Percentiles rank a stretch among this genome's conserved stretches.
These are phyloP conservation scores for Cerastis leucographa DNA, from an alignment of 2,888 invertebrate species.

Conservation along the genomic window DNA sequence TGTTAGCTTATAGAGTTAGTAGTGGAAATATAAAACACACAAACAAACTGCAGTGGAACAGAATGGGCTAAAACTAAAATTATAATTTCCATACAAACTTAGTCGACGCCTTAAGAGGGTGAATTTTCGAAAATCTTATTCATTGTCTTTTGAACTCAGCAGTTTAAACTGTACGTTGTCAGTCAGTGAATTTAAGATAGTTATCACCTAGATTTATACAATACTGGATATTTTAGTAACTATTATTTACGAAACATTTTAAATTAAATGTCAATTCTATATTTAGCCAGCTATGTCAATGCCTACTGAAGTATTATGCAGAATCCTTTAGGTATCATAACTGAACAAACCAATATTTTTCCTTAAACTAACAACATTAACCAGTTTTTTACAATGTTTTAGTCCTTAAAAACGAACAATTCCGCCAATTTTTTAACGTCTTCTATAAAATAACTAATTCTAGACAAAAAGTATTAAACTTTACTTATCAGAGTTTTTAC, in stretches of 20 bases:
- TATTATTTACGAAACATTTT: not conserved
- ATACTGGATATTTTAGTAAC: not conserved
- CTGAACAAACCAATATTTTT: not conserved
- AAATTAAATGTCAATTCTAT: constrained; percentile 17
- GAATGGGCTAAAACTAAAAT: too few relatives aligned
- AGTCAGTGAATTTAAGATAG: not conserved
- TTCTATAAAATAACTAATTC: not conserved
- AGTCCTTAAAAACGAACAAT: not conserved
- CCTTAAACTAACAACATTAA: not conserved
- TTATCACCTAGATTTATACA: not conserved
- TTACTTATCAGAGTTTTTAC: not conserved
- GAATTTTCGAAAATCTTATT: not conserved
- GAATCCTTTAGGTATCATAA: not conserved
- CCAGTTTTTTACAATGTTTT: not conserved
- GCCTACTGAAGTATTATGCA: not conserved
- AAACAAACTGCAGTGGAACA: too few relatives aligned
- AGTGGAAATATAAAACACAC: not conserved
- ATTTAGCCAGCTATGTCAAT: not conserved
- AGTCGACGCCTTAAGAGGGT: too few relatives aligned
- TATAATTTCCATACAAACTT: not conserved
- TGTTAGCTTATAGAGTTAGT: not conserved
- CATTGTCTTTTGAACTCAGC: not conserved
- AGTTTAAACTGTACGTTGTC: not conserved
- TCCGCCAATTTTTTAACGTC: not conserved
- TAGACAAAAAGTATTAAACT: not conserved